Evolutionary conservation across 2,888 invertebrate species (phyloP).

Genomic region (Sarcophaga subvicina): DNA sequence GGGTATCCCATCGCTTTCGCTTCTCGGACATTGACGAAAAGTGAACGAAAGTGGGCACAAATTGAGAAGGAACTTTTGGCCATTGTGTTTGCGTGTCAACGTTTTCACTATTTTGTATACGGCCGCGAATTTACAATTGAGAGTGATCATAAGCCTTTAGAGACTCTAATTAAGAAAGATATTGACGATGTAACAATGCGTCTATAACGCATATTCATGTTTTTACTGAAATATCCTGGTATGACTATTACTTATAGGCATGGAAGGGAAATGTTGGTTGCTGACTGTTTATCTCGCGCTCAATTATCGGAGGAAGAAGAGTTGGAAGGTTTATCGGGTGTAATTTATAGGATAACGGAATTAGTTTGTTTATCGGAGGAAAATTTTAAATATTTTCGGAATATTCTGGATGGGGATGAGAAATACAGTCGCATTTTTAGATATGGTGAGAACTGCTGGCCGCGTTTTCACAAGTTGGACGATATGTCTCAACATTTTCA

Average conservation of each 20-base stretch:
- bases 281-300: constrained; percentile 69
- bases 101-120: constrained; percentile 34
- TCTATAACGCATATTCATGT: constrained; percentile 74
- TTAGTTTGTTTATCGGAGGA: constrained; percentile 58
- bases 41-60: constrained; percentile 70
- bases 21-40: constrained; percentile 72
- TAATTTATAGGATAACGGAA: constrained; percentile 45
- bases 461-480: constrained; percentile 40
- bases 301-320: constrained; percentile 55
- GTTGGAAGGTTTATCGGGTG: not conserved
- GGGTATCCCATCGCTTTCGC: constrained; percentile 70
- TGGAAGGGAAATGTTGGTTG: constrained; percentile 65
- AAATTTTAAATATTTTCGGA: constrained; percentile 55
- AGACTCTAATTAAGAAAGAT: constrained; percentile 72
- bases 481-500: constrained; percentile 38
- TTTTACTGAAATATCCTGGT: constrained; percentile 72
- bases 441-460: constrained; percentile 16
- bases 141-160: constrained; percentile 76
- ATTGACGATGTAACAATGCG: constrained; percentile 73
- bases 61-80: constrained; percentile 65
- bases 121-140: constrained; percentile 55
- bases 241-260: constrained; percentile 71
- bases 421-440: not conserved
- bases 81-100: constrained; percentile 31
- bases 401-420: not conserved